Base-by-base conservation (phyloP, 2,113 vertebrate species). In the Stomatorhinus ivindoensis region DNA sequence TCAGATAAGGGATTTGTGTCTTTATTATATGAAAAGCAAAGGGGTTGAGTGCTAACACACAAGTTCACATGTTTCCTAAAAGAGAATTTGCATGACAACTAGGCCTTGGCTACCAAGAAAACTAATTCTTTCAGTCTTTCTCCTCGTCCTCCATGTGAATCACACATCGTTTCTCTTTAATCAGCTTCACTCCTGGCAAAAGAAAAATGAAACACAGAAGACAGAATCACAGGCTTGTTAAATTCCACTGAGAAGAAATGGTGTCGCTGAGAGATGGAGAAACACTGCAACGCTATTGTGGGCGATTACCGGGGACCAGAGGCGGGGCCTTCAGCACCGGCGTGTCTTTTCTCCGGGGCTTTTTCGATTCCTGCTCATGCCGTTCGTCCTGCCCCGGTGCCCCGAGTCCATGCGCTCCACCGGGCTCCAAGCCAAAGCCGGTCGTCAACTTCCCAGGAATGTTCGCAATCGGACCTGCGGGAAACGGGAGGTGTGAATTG, bases 261-360 rank as follows among this genome's bases (percentile, higher is more conserved):
- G 21, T 44, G 50, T 35, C 21, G 21, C 87, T 31, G 6, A 48
- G 44, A 73, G 47, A 35, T 46, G n/a, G 10, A 48, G 61, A 35
- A 47, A 21, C 48, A 89, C 48, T 42, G 44, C 10, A 24, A 61
- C 1, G 51, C 19, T 15, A 35, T 4, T 1, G 35, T 1, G 1
- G 47, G 13, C 48, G 0, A 31, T 95, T 91, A 97, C 97, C 96
- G 96, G 97, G 95, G 90, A 98, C 94, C n/a, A 96, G 96, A 11
- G 97, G 97, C 0, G 96, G 97, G 3, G 92, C 94, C 83, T 96
- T 94, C 85, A 96, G 92, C 11, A 97, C 96, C 0, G 97, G 98
- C 1, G 97, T 98, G 88, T 99, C 97, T 95, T 99, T 99, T 89
- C 98, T 96, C 86, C 96, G 95, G 51, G 97, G 97, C 83, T 97